Evolutionary conservation across 2,113 vertebrate species (phyloP).

Genomic region (Upupa epops): DNA sequence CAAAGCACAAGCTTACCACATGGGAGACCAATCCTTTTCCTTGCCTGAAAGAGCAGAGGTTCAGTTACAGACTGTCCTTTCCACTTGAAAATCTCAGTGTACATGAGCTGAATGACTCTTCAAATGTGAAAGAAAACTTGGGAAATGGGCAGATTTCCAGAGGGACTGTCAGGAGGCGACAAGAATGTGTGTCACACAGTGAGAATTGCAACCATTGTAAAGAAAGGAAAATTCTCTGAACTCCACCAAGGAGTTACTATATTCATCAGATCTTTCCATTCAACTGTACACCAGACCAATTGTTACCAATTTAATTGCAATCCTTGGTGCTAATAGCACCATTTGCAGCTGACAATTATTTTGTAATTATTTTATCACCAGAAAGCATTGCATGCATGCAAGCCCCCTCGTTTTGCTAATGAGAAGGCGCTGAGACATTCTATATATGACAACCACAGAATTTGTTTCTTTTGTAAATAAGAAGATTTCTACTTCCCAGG

Average conservation of each 20-base stretch:
- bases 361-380: conserved; percentile 25
- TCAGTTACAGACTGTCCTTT: background rate
- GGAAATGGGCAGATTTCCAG: conserved; percentile 13
- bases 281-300: conserved; percentile 10
- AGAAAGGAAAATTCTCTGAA: background rate
- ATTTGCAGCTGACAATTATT: conserved; percentile 42
- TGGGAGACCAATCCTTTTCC: background rate
- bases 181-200: background rate
- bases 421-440: background rate
- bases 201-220: background rate
- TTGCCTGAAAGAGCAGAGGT: background rate
- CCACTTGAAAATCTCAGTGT: background rate
- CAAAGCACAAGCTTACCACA: fast-evolving
- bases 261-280: background rate
- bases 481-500: conserved; percentile 49
- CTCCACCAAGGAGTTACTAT: background rate
- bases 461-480: conserved; percentile 34
- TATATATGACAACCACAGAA: background rate
- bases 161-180: conserved; percentile 10
- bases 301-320: conserved; percentile 15
- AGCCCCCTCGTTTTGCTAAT: background rate
- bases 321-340: conserved; percentile 1
- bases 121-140: conserved; percentile 41
- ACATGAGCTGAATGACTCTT: background rate
- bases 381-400: background rate